A percentile compares a stretch with the other conserved stretches of the same genome.
These are phyloP conservation scores for Pseudomyrmex gracilis DNA, from an alignment of 1,140 invertebrate genomes.

Conservation along the genomic window DNA sequence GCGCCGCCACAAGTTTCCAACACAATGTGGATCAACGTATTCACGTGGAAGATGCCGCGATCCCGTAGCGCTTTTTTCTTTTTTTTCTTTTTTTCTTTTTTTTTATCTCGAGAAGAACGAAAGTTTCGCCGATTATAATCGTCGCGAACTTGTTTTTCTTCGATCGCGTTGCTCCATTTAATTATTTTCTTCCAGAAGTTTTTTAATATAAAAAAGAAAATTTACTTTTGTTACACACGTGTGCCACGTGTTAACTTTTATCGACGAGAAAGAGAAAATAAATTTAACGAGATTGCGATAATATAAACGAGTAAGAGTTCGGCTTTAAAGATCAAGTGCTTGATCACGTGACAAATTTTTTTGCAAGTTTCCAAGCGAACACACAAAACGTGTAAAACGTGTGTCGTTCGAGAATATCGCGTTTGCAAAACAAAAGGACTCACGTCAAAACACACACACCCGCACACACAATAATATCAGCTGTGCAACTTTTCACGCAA, in stretches of 20 bases:
- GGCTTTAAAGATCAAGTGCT: not conserved
- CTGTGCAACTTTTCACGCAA: not conserved
- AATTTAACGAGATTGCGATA: no score
- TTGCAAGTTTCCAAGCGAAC: not conserved
- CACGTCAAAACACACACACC: not conserved
- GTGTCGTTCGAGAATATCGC: conserved; percentile 3
- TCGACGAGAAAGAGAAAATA: no score
- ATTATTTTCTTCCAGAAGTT: not conserved
- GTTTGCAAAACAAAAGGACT: not conserved
- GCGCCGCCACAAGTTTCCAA: conserved; percentile 50
- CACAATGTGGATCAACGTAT: conserved; percentile 72
- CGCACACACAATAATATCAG: not conserved
- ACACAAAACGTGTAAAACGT: conserved; percentile 28
- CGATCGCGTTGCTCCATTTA: not conserved
- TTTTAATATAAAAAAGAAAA: not conserved
- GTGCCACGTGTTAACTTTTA: no score
- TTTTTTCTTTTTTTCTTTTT: conserved; percentile 40
- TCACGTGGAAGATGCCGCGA: conserved; percentile 8
- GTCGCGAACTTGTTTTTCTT: not conserved
- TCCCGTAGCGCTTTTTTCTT: conserved; percentile 15
- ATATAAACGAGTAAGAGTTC: no score
- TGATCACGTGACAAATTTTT: not conserved
- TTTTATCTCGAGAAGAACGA: conserved; percentile 32
- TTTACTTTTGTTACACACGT: no score
- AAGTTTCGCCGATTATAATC: not conserved